Evolutionary conservation across 2,888 invertebrate species (phyloP), one percentile per base, ranked within the genome.

Genomic region (Eilema griseolum): DNA sequence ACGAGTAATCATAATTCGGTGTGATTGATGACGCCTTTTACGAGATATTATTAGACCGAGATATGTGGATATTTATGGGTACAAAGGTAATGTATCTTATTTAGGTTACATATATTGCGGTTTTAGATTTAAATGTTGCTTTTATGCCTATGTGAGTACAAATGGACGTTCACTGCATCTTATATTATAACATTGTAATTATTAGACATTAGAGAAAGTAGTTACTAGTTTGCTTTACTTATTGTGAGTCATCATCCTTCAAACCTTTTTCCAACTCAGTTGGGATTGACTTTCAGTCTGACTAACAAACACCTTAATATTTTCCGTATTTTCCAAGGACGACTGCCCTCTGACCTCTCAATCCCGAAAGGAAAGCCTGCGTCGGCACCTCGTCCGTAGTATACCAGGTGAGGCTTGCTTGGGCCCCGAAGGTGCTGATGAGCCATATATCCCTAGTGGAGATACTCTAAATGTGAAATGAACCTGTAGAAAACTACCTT

Each of bases 11-110:
- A 79, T 83, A 80, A 73, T 71, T 61, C 33, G 23, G 37, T 73
- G 67, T 82, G 82, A 81, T 81, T 82, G 76, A 82, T 82, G 80
- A 67, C 76, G 65, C 68, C 78, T 71, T 72, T 73, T 62, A 72
- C 52, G 56, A 69, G 23, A 67, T 77, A 75, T 66, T 69, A 79
- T 68, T 72, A 66, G 62, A n/a, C 66, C 7, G 23, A 69, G 46
- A 62, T 69, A 66, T 61, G 69, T 64, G 60, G 60, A 52, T 69
- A 66, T 68, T 61, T 66, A 61, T 61, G 56, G 61, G 24, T 41
- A 71, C 67, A n/a, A n/a, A n/a, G n/a, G 70, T 57, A 66, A 33
- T 59, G 57, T 70, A 70, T 73, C 57, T 74, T 56, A 37, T 59
- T 61, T 31, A 69, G 56, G 16, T 61, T 61, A 60, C 33, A 64